phyloP scores from a whole-genome alignment of 2,797 vertebrate species.

The Chelmon rostratus region DNA sequence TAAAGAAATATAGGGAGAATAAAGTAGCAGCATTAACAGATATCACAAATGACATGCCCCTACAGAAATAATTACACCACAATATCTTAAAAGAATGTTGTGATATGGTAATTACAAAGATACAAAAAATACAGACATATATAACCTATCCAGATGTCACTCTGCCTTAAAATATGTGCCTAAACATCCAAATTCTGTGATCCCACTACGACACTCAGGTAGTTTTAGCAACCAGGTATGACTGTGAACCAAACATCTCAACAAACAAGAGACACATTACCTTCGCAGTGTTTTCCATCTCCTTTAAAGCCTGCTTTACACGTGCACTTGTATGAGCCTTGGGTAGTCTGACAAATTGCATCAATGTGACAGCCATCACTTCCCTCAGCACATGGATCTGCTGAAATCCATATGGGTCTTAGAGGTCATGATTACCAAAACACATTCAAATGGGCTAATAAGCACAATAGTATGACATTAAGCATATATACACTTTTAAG shows the following conservation, averaged over 20 bases:
- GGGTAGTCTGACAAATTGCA: constrained; percentile 96
- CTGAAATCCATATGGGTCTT: constrained; percentile 64
- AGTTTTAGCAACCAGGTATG: constrained; percentile 5
- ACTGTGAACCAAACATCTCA: constrained; percentile 24
- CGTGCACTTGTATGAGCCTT: constrained; percentile 93
- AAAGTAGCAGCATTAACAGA: not conserved
- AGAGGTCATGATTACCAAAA: constrained; percentile 35
- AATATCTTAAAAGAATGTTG: not conserved
- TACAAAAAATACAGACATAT: not conserved
- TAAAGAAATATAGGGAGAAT: not conserved
- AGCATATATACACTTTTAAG: not conserved
- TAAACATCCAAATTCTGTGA: not conserved
- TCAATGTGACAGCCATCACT: constrained; percentile 96
- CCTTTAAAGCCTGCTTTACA: constrained; percentile 96
- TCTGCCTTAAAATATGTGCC: not conserved
- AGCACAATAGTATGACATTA: not conserved
- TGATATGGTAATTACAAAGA: not conserved
- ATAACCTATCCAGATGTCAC: not conserved
- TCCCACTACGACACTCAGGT: not conserved
- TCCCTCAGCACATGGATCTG: constrained; percentile 93
- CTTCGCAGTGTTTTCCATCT: constrained; percentile 93
- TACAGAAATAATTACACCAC: not conserved
- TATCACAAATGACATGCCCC: not conserved
- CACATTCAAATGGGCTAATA: not conserved
- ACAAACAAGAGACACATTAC: constrained; percentile 78